These are phyloP conservation scores for Cyclophora albipunctata DNA, from an alignment of 2,888 invertebrate species.

Conservation along the genomic window DNA sequence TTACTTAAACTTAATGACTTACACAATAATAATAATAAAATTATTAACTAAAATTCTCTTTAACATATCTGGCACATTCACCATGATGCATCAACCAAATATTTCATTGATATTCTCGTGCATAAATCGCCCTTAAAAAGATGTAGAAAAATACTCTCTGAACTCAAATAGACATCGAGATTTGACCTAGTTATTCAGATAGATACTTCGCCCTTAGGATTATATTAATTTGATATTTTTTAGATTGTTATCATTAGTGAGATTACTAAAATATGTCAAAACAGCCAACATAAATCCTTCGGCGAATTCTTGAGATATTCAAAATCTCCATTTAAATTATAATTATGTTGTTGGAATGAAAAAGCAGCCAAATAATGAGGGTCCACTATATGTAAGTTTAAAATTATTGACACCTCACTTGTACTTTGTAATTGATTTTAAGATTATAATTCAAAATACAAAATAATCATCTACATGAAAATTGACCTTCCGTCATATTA, in stretches of 20 bases:
- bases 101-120: constrained; percentile 65
- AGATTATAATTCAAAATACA: constrained; percentile 26
- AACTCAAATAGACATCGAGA: constrained; percentile 56
- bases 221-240: constrained; percentile 20
- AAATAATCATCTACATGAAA: constrained; percentile 38
- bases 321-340: too few species aligned
- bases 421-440: constrained; percentile 31
- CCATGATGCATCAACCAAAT: constrained; percentile 70
- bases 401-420: constrained; percentile 18
- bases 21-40: constrained; percentile 69
- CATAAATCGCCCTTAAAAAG: constrained; percentile 66
- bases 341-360: constrained; percentile 15
- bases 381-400: constrained; percentile 5
- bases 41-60: constrained; percentile 74
- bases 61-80: constrained; percentile 72
- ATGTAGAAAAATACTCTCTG: constrained; percentile 74
- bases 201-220: constrained; percentile 51
- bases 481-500: constrained; percentile 41
- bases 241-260: constrained; percentile 57
- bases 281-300: constrained; percentile 9
- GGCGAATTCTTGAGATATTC: not conserved
- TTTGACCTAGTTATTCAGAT: constrained; percentile 55
- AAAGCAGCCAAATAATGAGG: constrained; percentile 4
- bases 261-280: constrained; percentile 38
- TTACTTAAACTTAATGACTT: constrained; percentile 76